phyloP scores from a whole-genome alignment of 2,888 invertebrate species.

The Exocentrus adspersus region DNA sequence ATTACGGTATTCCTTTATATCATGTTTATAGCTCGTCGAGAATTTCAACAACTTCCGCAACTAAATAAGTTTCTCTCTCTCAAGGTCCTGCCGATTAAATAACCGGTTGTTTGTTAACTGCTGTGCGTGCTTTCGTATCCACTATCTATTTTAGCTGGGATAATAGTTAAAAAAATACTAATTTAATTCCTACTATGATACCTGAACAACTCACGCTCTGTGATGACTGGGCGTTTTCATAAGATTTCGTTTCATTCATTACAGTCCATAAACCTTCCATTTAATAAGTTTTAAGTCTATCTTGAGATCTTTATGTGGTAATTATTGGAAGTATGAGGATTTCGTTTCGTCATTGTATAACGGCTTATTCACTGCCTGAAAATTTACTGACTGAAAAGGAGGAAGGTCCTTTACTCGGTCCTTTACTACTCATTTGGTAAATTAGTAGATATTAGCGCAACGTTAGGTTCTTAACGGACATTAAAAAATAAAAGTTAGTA shows the following conservation, averaged over 20 bases:
- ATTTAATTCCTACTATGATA: not conserved
- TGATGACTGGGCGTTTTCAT: not conserved
- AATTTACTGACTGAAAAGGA: too few relatives aligned
- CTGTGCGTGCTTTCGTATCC: not conserved
- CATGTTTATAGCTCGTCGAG: slow-evolving; percentile 7
- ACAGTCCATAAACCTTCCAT: not conserved
- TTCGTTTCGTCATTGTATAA: too few relatives aligned
- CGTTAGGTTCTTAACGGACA: too few relatives aligned
- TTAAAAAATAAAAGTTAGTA: too few relatives aligned
- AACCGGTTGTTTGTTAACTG: slow-evolving; percentile 10
- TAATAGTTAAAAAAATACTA: not conserved
- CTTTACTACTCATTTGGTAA: too few relatives aligned
- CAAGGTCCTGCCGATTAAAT: slow-evolving; percentile 8
- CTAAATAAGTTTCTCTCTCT: slow-evolving; percentile 6
- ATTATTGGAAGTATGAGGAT: too few relatives aligned
- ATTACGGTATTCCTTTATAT: not conserved
- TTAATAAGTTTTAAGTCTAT: too few relatives aligned
- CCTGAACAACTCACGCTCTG: not conserved
- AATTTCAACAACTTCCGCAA: slow-evolving; percentile 12
- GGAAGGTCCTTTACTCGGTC: too few relatives aligned
- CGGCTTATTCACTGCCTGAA: too few relatives aligned
- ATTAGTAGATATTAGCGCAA: too few relatives aligned
- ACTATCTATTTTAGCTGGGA: not conserved
- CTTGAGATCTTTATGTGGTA: too few relatives aligned
- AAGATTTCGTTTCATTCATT: not conserved